These are phyloP conservation scores for Caenorhabditis auriculariae DNA, from an alignment of 2,888 invertebrate species.

Conservation along the genomic window DNA sequence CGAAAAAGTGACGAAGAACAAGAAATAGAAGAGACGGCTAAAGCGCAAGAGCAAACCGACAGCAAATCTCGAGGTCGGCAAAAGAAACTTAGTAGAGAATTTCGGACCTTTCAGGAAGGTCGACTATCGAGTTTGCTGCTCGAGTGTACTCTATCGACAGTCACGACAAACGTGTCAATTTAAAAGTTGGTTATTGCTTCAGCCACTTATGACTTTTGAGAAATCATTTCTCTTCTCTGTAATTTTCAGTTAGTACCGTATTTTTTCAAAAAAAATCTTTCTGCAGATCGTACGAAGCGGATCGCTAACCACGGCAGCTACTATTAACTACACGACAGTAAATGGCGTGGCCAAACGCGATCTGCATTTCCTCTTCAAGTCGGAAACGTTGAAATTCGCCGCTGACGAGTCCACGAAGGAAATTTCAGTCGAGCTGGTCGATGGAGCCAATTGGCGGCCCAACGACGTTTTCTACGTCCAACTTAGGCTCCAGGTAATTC, in stretches of 20 bases:
- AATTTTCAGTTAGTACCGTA: not conserved
- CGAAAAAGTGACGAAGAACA: conserved; percentile 33
- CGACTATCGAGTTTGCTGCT: conserved; percentile 48
- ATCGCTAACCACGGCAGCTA: conserved; percentile 21
- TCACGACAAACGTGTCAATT: conserved; percentile 22
- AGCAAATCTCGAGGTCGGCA: conserved; percentile 9
- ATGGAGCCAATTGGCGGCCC: conserved; percentile 71
- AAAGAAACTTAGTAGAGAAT: conserved; percentile 9
- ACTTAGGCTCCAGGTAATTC: conserved; percentile 62
- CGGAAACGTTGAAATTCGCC: conserved; percentile 66
- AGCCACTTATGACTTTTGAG: not conserved
- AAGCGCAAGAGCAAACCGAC: too few relatives aligned
- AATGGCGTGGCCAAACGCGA: conserved; percentile 70
- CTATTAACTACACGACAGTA: conserved; percentile 68
- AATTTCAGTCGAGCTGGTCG: conserved; percentile 67
- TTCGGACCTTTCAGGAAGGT: conserved; percentile 42
- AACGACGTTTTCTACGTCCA: conserved; percentile 72
- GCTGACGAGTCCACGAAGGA: conserved; percentile 67
- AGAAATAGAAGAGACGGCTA: conserved; percentile 19
- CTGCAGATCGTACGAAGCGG: conserved; percentile 46
- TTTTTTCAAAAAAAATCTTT: conserved; percentile 1
- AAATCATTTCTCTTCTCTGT: not conserved
- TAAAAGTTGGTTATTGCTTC: conserved; percentile 25
- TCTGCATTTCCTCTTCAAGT: conserved; percentile 67
- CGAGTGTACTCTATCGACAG: conserved; percentile 37